Evolutionary conservation across 2,797 vertebrate genomes (phyloP).

Genomic region (Pangasius larnaudii): DNA sequence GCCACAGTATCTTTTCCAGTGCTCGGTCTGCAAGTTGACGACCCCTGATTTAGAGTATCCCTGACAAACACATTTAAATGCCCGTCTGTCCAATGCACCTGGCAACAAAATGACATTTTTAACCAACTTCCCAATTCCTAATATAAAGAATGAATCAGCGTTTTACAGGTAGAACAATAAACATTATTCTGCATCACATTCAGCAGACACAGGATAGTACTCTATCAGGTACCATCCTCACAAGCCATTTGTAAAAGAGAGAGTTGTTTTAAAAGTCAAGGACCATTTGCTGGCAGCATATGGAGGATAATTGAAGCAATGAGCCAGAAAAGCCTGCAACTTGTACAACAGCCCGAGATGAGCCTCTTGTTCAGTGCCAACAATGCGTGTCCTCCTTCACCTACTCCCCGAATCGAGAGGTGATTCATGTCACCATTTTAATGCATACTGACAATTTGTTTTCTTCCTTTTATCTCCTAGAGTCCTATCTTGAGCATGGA

Average conservation of each 20-base stretch:
- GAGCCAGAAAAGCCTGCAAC: constrained; percentile 61
- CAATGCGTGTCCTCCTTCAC: constrained; percentile 42
- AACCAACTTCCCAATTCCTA: not conserved
- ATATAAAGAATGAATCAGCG: constrained; percentile 16
- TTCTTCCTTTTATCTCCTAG: constrained; percentile 57
- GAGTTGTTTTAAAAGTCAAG: constrained; percentile 59
- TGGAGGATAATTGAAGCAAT: constrained; percentile 55
- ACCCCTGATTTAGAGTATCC: not conserved
- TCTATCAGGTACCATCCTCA: constrained; percentile 26
- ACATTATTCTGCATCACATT: not conserved
- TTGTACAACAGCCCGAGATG: constrained; percentile 40
- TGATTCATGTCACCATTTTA: constrained; percentile 39
- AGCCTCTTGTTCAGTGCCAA: constrained; percentile 46
- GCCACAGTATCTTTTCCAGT: not conserved
- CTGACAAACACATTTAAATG: not conserved
- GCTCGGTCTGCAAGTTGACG: not conserved
- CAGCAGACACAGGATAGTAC: constrained; percentile 1
- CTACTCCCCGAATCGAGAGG: constrained; percentile 30
- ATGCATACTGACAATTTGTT: constrained; percentile 42
- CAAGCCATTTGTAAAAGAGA: constrained; percentile 38
- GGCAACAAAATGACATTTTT: not conserved
- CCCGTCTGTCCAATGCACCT: not conserved
- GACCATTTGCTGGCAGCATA: constrained; percentile 60
- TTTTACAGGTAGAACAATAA: constrained; percentile 11
- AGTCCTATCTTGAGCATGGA: constrained; percentile 82